Base-by-base conservation (phyloP, 1,140 invertebrate species). In the Caenorhabditis brenneri region DNA sequence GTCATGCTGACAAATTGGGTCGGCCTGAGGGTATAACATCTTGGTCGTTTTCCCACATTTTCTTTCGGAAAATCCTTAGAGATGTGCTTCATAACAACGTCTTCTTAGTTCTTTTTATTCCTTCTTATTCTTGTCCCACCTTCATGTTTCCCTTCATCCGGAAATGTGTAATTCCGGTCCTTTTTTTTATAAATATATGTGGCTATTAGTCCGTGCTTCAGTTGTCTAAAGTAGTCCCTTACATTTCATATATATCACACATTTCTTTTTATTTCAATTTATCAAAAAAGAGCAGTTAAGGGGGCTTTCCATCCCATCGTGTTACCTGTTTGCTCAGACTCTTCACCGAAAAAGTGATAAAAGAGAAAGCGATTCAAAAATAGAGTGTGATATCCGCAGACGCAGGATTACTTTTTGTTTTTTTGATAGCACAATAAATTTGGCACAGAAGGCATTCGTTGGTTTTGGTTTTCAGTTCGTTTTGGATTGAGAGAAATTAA, bases 341-440 rank as follows among this genome's bases (percentile, higher is more conserved):
- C 65, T 74, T 74, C 65, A 74, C 36, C 65, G 65, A 74, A 74
- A n/a, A 74, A 42, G 65, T 74, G 65, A 74, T 74, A 74, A 74
- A 74, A 74, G n/a, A 74, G n/a, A 74, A 36, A 22, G 12, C 33
- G 36, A 42, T 42, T 39, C 7, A 24, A 10, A 74, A 42, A 42
- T 12, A 74, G 36, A 42, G 7, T 42, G 36, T 24, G 36, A 74
- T 74, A 42, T 42, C 4, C 7, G 42, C 5, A 74, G 33, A 42
- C 65, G 19, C 36, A 39, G 36, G 24, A 29, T 42, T 19, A 9
- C n/a, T 1, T 42, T 46, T 42, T 74, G 36, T 74, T 74, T 74
- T 42, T 46, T 74, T 74, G 65, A 74, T 65, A n/a, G 29, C 15
- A 65, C 24, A 31, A 65, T 65, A 5, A 42, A 42, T 42, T 42